Percentiles rank a stretch among this genome's conserved stretches.
These are phyloP conservation scores for Scaptomyza tumidula DNA, from an alignment of 2,888 invertebrate genomes.

Conservation along the genomic window DNA sequence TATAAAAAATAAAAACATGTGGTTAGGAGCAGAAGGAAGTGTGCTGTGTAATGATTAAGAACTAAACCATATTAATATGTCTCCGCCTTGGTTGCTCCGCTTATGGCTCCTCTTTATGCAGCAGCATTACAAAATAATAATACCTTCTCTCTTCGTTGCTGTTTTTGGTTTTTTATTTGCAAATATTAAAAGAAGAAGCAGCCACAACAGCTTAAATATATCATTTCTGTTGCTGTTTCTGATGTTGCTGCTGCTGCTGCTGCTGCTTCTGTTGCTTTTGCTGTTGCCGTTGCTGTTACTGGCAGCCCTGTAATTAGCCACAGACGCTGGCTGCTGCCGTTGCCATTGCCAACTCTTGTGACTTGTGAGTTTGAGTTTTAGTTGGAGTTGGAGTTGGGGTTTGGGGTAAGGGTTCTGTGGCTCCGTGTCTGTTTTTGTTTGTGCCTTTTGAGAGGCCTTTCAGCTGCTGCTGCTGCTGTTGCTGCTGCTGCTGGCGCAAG, in stretches of 20 bases:
- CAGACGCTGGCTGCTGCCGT: slow-evolving; percentile 58
- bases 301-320: slow-evolving; percentile 79
- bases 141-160: not conserved
- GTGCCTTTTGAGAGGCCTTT: slow-evolving; percentile 46
- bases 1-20: no score
- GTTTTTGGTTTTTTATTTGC: slow-evolving; percentile 27
- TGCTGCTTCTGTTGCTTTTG: slow-evolving; percentile 34
- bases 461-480: slow-evolving; percentile 62
- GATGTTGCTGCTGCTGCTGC: slow-evolving; percentile 32
- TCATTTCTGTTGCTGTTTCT: slow-evolving; percentile 67
- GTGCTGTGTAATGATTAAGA: slow-evolving; percentile 6
- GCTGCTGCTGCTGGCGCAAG: slow-evolving; percentile 35
- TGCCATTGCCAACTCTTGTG: slow-evolving; percentile 66
- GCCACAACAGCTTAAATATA: slow-evolving; percentile 59
- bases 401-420: slow-evolving; percentile 3
- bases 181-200: slow-evolving; percentile 53
- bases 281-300: slow-evolving; percentile 52
- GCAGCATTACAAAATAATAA: slow-evolving; percentile 29
- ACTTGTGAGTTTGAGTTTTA: slow-evolving; percentile 33
- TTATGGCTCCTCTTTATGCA: slow-evolving; percentile 24
- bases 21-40: not conserved
- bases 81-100: slow-evolving; percentile 6
- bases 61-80: slow-evolving; percentile 25
- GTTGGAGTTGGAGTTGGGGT: slow-evolving; percentile 17
- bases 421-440: slow-evolving; percentile 26